A percentile compares a stretch with the other conserved stretches of the same genome.
These are phyloP conservation scores for Drosophila prosaltans DNA, from an alignment of 1,140 invertebrate species.

Conservation along the genomic window DNA sequence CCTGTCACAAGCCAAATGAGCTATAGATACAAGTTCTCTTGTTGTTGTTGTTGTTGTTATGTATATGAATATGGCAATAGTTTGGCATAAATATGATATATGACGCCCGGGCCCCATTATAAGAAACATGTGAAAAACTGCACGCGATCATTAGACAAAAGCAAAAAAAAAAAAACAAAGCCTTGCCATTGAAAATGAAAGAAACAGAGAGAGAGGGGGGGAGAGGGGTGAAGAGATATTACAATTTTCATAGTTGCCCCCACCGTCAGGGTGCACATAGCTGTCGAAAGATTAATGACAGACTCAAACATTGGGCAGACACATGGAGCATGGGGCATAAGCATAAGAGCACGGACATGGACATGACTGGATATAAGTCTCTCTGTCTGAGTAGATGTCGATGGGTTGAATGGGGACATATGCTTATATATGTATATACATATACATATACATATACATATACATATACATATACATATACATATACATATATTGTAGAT, in stretches of 20 bases:
- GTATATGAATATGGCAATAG: constrained; percentile 64
- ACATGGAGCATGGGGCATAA: constrained; percentile 30
- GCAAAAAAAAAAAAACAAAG: constrained; percentile 51
- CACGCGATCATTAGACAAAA: constrained; percentile 78
- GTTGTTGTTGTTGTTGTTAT: constrained; percentile 23
- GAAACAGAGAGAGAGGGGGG: constrained; percentile 8
- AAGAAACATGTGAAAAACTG: constrained; percentile 72
- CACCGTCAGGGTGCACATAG: constrained; percentile 5
- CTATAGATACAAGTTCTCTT: constrained; percentile 35
- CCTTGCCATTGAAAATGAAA: constrained; percentile 74
- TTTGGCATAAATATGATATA: constrained; percentile 81
- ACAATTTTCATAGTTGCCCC: not conserved
- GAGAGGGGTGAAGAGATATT: not conserved
- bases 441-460: constrained; percentile 8
- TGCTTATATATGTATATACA: constrained; percentile 18
- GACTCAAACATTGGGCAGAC: constrained; percentile 65
- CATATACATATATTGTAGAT: not conserved
- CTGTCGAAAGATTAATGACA: constrained; percentile 79
- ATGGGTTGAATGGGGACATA: constrained; percentile 16
- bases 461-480: constrained; percentile 10
- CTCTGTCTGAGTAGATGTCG: not conserved
- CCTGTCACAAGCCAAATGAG: constrained; percentile 30
- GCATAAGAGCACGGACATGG: constrained; percentile 42
- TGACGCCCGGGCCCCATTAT: constrained; percentile 62
- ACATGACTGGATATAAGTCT: constrained; percentile 2